phyloP scores from a whole-genome alignment of 2,113 vertebrate genomes.

The Phalacrocorax brasilianus region DNA sequence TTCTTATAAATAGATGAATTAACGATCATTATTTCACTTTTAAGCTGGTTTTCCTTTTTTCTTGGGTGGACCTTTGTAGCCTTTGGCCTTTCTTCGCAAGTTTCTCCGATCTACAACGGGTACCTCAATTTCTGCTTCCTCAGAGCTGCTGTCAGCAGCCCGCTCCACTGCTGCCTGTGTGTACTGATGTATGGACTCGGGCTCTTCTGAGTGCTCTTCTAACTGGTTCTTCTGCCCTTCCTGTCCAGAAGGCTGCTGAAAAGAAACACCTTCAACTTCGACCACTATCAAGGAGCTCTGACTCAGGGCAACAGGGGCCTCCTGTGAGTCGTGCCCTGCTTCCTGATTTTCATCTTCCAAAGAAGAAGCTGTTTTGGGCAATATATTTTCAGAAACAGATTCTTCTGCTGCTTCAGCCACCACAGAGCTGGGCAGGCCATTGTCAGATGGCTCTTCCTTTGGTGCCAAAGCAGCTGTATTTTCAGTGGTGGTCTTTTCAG shows the following conservation, averaged over 20 bases:
- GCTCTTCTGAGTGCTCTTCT: conserved; percentile 72
- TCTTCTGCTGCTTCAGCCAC: conserved; percentile 56
- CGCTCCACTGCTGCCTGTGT: conserved; percentile 53
- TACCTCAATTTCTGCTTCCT: conserved; percentile 79
- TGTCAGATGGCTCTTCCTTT: conserved; percentile 67
- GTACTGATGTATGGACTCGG: not conserved
- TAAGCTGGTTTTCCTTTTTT: conserved; percentile 78
- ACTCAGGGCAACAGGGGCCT: conserved; percentile 50
- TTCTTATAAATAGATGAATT: conserved; percentile 59
- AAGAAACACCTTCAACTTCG: conserved; percentile 76
- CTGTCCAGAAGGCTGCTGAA: conserved; percentile 57
- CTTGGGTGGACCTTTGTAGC: conserved; percentile 79
- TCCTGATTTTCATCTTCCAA: conserved; percentile 73
- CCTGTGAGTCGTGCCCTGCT: conserved; percentile 60
- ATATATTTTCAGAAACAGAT: conserved; percentile 60
- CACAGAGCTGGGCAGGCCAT: conserved; percentile 49
- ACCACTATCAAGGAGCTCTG: conserved; percentile 74
- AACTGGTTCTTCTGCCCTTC: conserved; percentile 71
- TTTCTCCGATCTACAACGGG: conserved; percentile 79
- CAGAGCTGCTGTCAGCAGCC: conserved; percentile 76
- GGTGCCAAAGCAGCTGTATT: not conserved
- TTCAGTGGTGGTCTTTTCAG: conserved; percentile 27
- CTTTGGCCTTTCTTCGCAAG: conserved; percentile 80
- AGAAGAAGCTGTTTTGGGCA: conserved; percentile 50
- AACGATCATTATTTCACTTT: not conserved